Conservation (phyloP, 2,797 vertebrate genomes). For the Helicolenus hilgendorfi region DNA sequence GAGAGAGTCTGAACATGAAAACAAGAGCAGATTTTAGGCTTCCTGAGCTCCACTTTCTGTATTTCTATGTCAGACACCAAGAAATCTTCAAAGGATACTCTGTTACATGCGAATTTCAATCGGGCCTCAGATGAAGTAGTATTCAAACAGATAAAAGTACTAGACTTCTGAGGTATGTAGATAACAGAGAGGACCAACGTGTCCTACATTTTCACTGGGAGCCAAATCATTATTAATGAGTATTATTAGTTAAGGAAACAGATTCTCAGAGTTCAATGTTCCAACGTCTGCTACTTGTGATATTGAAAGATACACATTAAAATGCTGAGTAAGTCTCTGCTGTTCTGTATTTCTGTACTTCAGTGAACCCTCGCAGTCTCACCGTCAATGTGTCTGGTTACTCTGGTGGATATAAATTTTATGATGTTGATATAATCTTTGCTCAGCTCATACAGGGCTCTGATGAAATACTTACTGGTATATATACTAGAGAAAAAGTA, state of each 20-base stretch:
- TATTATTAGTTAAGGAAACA: constrained; percentile 52
- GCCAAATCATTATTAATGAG: constrained; percentile 51
- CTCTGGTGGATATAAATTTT: not conserved
- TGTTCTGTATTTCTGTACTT: not conserved
- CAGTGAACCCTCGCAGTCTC: not conserved
- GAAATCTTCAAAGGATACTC: constrained; percentile 62
- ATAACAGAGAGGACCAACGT: constrained; percentile 46
- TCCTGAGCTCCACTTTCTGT: constrained; percentile 53
- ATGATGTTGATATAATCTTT: not conserved
- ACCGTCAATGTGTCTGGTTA: not conserved
- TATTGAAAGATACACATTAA: not conserved
- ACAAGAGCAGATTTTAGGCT: constrained; percentile 32
- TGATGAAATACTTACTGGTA: not conserved
- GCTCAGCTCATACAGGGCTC: not conserved
- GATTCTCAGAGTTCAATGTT: constrained; percentile 7
- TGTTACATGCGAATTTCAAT: constrained; percentile 55
- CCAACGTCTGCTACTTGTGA: not conserved
- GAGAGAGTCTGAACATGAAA: constrained; percentile 34
- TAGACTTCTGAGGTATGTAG: constrained; percentile 66
- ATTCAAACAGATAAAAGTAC: constrained; percentile 67
- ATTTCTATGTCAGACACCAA: constrained; percentile 50
- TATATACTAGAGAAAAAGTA: not conserved
- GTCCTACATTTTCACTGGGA: constrained; percentile 66
- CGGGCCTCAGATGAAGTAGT: constrained; percentile 55
- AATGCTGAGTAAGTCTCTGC: constrained; percentile 21